Conservation (phyloP, 2,797 vertebrate genomes). For the Telmatherina bonti region DNA sequence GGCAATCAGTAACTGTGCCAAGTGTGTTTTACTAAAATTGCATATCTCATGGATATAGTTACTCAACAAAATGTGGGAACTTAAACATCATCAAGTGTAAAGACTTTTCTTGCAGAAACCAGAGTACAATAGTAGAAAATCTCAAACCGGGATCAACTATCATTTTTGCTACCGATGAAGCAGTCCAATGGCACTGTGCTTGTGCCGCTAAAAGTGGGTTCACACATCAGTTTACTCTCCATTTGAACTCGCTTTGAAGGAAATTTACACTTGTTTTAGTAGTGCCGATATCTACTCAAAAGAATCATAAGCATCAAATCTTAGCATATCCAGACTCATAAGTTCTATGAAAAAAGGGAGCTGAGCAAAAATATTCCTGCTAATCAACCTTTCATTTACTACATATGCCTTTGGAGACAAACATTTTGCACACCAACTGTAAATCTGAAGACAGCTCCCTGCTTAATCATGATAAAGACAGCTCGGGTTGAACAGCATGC, state of each 20-base stretch:
- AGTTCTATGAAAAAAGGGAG: neutral
- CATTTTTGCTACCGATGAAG: neutral
- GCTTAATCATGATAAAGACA: constrained; percentile 16
- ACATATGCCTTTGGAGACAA: too few relatives aligned
- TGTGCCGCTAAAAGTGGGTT: neutral
- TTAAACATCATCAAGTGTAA: neutral
- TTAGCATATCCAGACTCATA: neutral
- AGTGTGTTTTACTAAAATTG: neutral
- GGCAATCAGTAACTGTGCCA: neutral
- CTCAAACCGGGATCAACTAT: neutral
- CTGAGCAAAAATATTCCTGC: neutral
- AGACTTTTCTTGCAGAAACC: neutral
- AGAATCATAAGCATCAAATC: neutral
- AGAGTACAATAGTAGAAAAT: neutral
- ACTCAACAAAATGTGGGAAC: neutral
- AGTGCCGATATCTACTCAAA: neutral
- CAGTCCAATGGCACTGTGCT: neutral
- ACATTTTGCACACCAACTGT: neutral
- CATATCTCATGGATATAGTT: neutral
- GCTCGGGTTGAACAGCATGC: constrained; percentile 59
- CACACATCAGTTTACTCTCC: neutral
- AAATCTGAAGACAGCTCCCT: constrained; percentile 22
- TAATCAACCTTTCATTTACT: neutral
- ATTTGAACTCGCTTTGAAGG: neutral
- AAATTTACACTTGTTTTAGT: neutral